phyloP scores from a whole-genome alignment of 2,888 invertebrate genomes.

The Resseliella maxima region DNA sequence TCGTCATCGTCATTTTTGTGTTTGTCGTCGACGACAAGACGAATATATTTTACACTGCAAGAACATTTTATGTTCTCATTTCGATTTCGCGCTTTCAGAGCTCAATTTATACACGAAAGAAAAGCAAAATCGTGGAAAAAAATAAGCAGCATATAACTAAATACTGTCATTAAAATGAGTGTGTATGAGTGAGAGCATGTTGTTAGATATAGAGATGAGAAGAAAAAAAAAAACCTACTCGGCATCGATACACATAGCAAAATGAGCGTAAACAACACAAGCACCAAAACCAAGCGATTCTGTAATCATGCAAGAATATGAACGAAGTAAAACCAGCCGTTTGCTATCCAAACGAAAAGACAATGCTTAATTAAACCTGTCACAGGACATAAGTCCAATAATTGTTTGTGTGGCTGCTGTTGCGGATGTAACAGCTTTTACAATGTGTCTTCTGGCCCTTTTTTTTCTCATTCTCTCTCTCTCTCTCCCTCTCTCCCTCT shows the following conservation, averaged over 20 bases:
- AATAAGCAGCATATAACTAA: not conserved
- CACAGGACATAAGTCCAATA: constrained; percentile 54
- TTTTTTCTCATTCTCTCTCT: not conserved
- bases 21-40: not conserved
- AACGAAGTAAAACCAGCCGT: not conserved
- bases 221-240: not conserved
- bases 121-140: not conserved
- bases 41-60: not conserved
- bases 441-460: constrained; percentile 37
- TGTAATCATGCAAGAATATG: not conserved
- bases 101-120: not conserved
- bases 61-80: constrained; percentile 4
- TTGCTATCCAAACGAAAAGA: constrained; percentile 19
- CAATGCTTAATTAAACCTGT: constrained; percentile 55
- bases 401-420: constrained; percentile 47
- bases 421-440: constrained; percentile 53
- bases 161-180: too few relatives aligned
- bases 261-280: not conserved
- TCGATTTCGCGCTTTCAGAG: not conserved
- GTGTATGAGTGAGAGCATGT: not conserved
- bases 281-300: not conserved
- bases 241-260: not conserved
- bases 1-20: not conserved
- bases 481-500: not conserved
- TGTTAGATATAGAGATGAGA: not conserved